These are phyloP conservation scores for Mus pahari DNA, from an alignment of 2,113 vertebrate genomes.

Conservation along the genomic window DNA sequence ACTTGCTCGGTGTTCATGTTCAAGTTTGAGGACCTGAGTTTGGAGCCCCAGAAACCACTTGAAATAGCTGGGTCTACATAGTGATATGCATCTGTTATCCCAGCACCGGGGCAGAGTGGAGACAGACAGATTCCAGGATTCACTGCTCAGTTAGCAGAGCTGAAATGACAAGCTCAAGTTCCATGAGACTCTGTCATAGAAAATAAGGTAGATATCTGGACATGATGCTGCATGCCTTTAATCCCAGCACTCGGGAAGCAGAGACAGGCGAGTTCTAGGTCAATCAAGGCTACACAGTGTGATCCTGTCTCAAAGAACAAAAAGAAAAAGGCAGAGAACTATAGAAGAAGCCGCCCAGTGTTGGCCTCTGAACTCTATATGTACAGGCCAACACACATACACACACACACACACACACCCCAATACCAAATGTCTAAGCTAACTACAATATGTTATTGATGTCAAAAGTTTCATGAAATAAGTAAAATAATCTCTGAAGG, in stretches of 20 bases:
- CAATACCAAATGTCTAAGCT: neutral
- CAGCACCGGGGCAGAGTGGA: neutral
- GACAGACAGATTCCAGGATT: too few species aligned
- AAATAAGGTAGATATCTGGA: neutral
- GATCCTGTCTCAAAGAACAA: neutral
- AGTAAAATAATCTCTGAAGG: neutral
- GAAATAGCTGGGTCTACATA: neutral
- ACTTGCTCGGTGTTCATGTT: neutral
- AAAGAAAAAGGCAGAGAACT: neutral
- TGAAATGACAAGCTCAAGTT: neutral
- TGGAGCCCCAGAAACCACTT: neutral
- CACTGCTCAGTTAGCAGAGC: neutral
- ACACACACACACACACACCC: neutral
- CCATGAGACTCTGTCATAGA: neutral
- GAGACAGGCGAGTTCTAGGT: neutral
- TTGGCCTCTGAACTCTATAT: neutral
- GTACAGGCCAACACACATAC: neutral
- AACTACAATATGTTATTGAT: neutral
- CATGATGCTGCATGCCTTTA: neutral
- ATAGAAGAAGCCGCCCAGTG: neutral
- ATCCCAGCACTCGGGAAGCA: neutral
- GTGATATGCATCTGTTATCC: too few species aligned
- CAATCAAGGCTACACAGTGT: neutral
- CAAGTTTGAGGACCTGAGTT: neutral
- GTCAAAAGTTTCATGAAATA: conserved; percentile 29